Base-by-base conservation (phyloP, 2,888 invertebrate species). In the Adineta ricciae region DNA sequence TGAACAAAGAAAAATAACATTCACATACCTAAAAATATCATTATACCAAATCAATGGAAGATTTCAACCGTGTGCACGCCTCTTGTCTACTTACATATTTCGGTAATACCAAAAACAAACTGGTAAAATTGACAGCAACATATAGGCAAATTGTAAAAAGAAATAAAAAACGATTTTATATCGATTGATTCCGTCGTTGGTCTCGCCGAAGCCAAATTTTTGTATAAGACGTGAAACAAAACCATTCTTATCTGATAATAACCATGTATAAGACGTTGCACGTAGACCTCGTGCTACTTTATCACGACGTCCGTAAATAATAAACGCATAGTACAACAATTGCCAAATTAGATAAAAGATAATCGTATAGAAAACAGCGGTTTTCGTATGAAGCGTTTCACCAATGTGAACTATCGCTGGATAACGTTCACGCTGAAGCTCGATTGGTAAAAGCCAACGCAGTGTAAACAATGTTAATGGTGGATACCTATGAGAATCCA, bases 71-170 rank as follows among this genome's bases (percentile, higher is more conserved):
- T n/a, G 32, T 14, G 19, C 8, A 16, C 14, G 3, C 4, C 27
- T 16, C 32, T 16, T 32, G 16, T 64, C 64, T 1, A 64, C 41
- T 41, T 41, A 41, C 78, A 78, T 78, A 78, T 78, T 41, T 41
- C 78, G 78, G 41, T 78, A 78, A 78, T 78, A 78, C 78, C 78
- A 78, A 0, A 78, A 41, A 78, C 78, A 78, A 3, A 41, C 78
- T 1, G 78, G 78, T 41, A 78, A n/a, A 41, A 78, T 41, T 16
- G 78, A 78, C 41, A 38, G 7, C 4, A 78, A 41, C 38, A 41
- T 41, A 78, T 78, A 78, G 38, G 24, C 78, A 78, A 78, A 78
- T 78, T 78, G 78, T 41, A 78, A 78, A 41, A 78, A 78, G 41
- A 78, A 41, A 41, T 78, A 78, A 41, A 78, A 41, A 8, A 41